A percentile compares a stretch with the other conserved stretches of the same genome.
phyloP scores from a whole-genome alignment of 2,888 invertebrate genomes.

The Amaurobius ferox region DNA sequence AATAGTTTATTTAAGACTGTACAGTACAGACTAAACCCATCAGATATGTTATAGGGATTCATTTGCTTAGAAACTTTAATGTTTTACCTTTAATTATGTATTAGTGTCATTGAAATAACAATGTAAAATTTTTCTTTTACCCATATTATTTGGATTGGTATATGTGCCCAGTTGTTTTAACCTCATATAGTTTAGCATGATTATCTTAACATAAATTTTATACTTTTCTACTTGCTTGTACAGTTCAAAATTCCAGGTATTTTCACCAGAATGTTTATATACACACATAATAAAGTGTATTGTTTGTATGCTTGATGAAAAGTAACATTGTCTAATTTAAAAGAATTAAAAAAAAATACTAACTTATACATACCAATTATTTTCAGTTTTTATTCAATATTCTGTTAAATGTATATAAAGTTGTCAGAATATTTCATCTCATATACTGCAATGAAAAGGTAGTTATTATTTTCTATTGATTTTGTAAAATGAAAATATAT shows the following conservation, averaged over 20 bases:
- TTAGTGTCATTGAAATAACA: neutral
- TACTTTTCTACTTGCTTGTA: slow-evolving; percentile 16
- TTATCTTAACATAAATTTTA: slow-evolving; percentile 10
- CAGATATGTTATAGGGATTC: neutral
- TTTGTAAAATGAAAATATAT: too few relatives aligned
- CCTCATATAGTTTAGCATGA: neutral
- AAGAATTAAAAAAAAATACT: neutral
- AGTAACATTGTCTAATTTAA: neutral
- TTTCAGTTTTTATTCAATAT: neutral
- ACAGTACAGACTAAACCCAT: neutral
- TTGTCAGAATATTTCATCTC: too few relatives aligned
- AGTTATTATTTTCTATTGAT: too few relatives aligned
- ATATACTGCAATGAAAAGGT: too few relatives aligned
- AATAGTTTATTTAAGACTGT: slow-evolving; percentile 14
- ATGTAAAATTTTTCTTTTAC: neutral
- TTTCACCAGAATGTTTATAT: slow-evolving; percentile 7
- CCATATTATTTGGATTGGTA: neutral
- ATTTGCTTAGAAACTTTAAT: neutral
- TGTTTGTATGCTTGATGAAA: too few relatives aligned
- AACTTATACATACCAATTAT: neutral
- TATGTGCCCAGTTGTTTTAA: neutral
- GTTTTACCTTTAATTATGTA: neutral
- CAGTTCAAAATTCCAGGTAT: slow-evolving; percentile 7
- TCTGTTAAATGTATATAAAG: neutral
- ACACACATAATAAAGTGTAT: too few relatives aligned